Percentiles rank a stretch among this genome's conserved stretches.
These are phyloP conservation scores for Tringa solitaria DNA, from an alignment of 2,113 vertebrate species.

Conservation along the genomic window DNA sequence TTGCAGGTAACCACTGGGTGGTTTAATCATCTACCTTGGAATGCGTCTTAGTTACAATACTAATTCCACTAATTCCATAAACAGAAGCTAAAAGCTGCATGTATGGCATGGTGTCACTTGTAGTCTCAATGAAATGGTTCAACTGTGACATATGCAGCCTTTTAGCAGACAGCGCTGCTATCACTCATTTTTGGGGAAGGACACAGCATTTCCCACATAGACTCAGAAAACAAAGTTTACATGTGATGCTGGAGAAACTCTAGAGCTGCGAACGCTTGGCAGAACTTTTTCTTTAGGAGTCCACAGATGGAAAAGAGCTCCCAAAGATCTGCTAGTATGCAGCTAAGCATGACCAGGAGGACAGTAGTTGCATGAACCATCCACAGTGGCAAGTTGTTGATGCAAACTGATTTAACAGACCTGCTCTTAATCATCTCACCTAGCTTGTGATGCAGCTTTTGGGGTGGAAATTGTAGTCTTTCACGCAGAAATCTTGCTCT, in stretches of 20 bases:
- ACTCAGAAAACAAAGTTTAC: background rate
- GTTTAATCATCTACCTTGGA: background rate
- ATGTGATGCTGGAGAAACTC: background rate
- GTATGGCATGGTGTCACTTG: background rate
- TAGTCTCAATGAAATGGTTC: background rate
- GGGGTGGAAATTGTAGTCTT: background rate
- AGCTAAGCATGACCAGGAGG: background rate
- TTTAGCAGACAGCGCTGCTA: background rate
- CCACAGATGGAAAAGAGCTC: background rate
- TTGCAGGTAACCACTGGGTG: background rate
- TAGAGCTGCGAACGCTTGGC: background rate
- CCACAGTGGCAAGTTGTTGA: background rate
- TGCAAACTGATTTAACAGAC: background rate
- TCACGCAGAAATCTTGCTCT: background rate
- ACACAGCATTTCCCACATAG: background rate
- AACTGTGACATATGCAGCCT: background rate
- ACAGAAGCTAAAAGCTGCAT: background rate
- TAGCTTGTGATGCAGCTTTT: background rate
- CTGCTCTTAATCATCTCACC: background rate
- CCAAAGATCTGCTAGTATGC: background rate
- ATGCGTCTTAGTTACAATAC: background rate
- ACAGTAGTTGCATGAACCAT: background rate
- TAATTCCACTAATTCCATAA: background rate
- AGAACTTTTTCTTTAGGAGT: background rate
- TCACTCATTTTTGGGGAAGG: background rate